Percentiles rank a stretch among this genome's conserved stretches.
phyloP scores from a whole-genome alignment of 2,888 invertebrate species.

The Trachelus stipa region DNA sequence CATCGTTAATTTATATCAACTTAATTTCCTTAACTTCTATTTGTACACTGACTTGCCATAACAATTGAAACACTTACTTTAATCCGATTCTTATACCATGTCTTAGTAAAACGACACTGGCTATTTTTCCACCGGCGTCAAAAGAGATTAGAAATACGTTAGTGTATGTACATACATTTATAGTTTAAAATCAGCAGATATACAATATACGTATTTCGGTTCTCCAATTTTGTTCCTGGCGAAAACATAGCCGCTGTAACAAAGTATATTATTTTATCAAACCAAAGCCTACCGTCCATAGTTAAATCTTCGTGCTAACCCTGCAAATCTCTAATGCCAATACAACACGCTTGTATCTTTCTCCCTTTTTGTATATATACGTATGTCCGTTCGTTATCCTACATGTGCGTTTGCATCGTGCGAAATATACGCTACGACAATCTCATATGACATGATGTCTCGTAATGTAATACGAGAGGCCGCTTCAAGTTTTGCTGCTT shows the following conservation, averaged over 20 bases:
- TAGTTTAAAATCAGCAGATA: background rate
- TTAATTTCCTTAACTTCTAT: background rate
- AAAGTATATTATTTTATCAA: background rate
- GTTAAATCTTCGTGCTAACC: background rate
- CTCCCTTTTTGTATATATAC: background rate
- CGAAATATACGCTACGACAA: slow-evolving; percentile 5
- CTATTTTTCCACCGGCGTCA: background rate
- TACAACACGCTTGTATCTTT: background rate
- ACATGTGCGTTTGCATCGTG: background rate
- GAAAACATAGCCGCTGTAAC: background rate
- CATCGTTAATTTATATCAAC: background rate
- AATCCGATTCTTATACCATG: background rate
- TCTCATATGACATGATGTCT: slow-evolving; percentile 34
- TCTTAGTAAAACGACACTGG: background rate
- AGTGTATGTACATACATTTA: background rate
- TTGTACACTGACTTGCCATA: background rate
- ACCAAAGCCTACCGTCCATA: background rate
- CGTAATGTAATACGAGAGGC: slow-evolving; percentile 39
- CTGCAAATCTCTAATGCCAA: background rate
- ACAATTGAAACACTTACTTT: background rate
- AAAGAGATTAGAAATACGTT: background rate
- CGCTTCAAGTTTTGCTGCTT: slow-evolving; percentile 37
- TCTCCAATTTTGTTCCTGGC: background rate
- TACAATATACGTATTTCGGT: background rate
- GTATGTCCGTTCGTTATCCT: background rate